These are phyloP conservation scores for Troides oblongomaculatus DNA, from an alignment of 2,888 invertebrate species.

Conservation along the genomic window DNA sequence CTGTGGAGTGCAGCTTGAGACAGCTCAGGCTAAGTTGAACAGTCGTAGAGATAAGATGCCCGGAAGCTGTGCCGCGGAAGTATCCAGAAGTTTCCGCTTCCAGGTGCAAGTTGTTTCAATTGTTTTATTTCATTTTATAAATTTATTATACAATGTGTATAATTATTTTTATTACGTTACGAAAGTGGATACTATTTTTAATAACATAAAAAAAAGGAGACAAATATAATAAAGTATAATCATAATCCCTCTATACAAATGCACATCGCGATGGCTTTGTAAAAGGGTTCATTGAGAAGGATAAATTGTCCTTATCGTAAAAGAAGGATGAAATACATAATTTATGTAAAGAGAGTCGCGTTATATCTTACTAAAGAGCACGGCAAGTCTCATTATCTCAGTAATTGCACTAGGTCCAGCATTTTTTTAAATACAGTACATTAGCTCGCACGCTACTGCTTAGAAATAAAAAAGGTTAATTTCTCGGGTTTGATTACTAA, in stretches of 20 bases:
- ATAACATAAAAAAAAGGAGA: neutral
- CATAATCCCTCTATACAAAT: neutral
- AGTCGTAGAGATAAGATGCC: constrained; percentile 22
- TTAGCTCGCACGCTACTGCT: no score
- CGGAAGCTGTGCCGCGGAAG: constrained; percentile 15
- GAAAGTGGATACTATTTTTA: neutral
- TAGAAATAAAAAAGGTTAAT: no score
- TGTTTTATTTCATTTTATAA: neutral
- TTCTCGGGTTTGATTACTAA: no score
- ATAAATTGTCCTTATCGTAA: no score
- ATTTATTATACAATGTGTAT: neutral
- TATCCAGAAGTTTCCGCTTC: constrained; percentile 1
- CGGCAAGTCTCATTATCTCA: no score
- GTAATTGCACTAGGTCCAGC: no score
- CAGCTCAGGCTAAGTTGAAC: constrained; percentile 21
- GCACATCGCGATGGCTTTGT: no score
- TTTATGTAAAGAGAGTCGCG: no score
- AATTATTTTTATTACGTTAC: neutral
- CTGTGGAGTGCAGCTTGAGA: constrained; percentile 21
- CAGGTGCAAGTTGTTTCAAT: neutral
- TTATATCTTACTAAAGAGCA: no score
- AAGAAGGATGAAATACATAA: no score
- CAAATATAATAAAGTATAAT: neutral
- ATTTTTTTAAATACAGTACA: no score
- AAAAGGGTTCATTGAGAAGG: no score